Percentiles rank a stretch among this genome's conserved stretches.
phyloP scores from a whole-genome alignment of 2,797 vertebrate genomes.

The Tiaroga cobitis region DNA sequence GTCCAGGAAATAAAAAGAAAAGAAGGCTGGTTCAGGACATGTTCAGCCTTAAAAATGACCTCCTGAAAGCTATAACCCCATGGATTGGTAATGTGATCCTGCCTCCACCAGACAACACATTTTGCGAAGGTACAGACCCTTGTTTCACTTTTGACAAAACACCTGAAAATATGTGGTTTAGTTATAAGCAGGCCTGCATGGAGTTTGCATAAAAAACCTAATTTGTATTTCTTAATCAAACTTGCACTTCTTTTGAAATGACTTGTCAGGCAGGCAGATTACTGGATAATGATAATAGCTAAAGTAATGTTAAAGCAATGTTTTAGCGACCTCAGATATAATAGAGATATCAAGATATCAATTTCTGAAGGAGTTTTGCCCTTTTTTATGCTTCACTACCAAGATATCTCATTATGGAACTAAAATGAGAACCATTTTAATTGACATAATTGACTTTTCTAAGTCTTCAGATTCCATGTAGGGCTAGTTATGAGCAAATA shows the following conservation, averaged over 20 bases:
- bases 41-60: constrained; percentile 63
- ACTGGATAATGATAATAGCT: not conserved
- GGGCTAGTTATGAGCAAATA: not conserved
- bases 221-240: not conserved
- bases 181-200: not conserved
- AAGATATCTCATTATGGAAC: not conserved
- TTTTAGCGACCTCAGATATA: not conserved
- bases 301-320: not conserved
- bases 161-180: not conserved
- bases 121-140: constrained; percentile 69
- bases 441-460: constrained; percentile 3
- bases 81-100: constrained; percentile 86
- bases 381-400: not conserved
- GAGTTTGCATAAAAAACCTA: not conserved
- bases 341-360: not conserved
- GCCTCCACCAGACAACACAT: constrained; percentile 24
- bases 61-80: constrained; percentile 79
- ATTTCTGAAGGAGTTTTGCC: not conserved
- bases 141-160: not conserved
- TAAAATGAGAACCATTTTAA: not conserved
- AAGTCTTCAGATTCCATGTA: not conserved
- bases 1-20: not conserved
- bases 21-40: not conserved
- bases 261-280: not conserved
- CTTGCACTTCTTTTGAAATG: not conserved